Evolutionary conservation across 2,888 invertebrate species (phyloP), one percentile per base, ranked within the genome.

Genomic region (Ormyrus rosae): DNA sequence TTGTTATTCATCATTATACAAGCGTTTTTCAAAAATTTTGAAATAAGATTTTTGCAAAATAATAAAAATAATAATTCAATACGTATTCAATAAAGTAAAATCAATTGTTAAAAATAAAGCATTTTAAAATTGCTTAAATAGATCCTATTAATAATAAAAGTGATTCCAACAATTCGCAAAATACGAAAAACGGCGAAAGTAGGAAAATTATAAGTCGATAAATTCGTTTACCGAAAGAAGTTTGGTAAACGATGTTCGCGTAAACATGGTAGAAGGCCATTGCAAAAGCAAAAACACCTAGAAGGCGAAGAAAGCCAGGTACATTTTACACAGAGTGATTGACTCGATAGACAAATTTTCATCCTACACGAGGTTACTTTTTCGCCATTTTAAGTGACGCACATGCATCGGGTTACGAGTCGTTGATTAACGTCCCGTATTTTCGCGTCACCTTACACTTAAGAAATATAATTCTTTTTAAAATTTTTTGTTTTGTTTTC

Each of bases 1-100:
- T 85, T 85, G 83, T 89, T 88, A 78, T 67, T 80, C 67, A 64
- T 48, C 34, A 48, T 74, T 61, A 74, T 19, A 46, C 53, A 53
- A 72, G 72, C 61, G 34, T 34, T 34, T 34, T 34, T 4, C 34
- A 34, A 34, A 34, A 34, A 34, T 34, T 34, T 34, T 34, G 34
- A 34, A 34, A 34, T 34, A 34, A 34, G 4, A 34, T 34, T 34
- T 34, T 34, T 34, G 34, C 34, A 34, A 34, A 34, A 34, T 34
- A 34, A 34, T 34, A 34, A 34, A 34, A 34, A 34, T 34, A 34
- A 34, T 34, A 34, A 34, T 34, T 34, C 4, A 34, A 34, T 34
- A 34, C 34, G 34, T 34, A 34, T 34, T 34, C 10, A 11, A 48
- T 65, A 56, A 55, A 76, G 65, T 34, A 34, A 34, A 45, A 45